Evolutionary conservation across 2,113 vertebrate genomes (phyloP), one percentile per base, ranked within the genome.

Genomic region (Nothobranchius furzeri): DNA sequence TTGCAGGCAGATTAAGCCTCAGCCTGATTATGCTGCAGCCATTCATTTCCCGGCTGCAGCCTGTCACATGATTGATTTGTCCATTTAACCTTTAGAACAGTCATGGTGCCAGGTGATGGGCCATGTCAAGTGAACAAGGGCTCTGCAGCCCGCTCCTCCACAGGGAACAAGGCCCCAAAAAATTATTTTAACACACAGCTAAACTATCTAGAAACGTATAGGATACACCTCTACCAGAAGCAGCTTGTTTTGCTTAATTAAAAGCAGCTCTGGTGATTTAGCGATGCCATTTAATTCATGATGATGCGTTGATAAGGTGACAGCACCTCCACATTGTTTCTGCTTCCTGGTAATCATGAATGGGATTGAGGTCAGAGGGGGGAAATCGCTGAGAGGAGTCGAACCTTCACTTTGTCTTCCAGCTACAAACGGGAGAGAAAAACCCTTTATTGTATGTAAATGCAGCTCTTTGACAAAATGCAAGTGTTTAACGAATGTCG

Each of bases 31-130:
- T 70, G 82, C 79, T 84, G 65, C 80, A 91, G 84, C 79, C 80
- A 88, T 81, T 94, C 84, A 89, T 88, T 94, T 91, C 86, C 87
- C 78, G 79, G 73, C 79, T 81, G 72, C 88, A 75, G 87, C 85
- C 86, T 92, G 75, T 88, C 89, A 90, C 67, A 87, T 91, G 84
- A 91, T 85, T 94, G 91, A 93, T 91, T 90, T 88, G 85, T 90
- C 76, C 78, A 90, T 93, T 92, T 95, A 92, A 93, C 49, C 87
- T 93, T 85, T 88, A 59, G 79, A 88, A 82, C 85, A 86, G 75
- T 88, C 83, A 77, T 59, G 30, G 60, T 82, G 78, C 78, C 92
- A 78, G 90, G 73, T 67, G 46, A 88, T 89, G 74, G 89, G 85
- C 79, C 86, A 89, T 88, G 87, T 90, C 86, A 89, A 82, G 90